Evolutionary conservation across 2,797 vertebrate genomes (phyloP).

Genomic region (Thunnus albacares): DNA sequence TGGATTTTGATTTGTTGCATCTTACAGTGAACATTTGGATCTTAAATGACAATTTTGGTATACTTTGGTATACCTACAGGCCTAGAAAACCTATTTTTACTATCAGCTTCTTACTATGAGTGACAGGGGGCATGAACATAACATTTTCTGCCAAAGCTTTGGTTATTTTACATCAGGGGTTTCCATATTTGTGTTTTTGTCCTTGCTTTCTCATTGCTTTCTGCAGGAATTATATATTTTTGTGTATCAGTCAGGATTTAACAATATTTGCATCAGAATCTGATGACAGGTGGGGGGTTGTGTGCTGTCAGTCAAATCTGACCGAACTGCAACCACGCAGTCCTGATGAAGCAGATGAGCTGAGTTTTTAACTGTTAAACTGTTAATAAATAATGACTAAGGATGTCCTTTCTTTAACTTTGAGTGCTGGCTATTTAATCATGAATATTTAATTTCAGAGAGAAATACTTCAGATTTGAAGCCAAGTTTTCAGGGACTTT

Average conservation of each 20-base stretch:
- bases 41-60: no score
- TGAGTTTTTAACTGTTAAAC: no score
- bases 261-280: neutral
- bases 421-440: slow-evolving; percentile 9
- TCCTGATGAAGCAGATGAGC: no score
- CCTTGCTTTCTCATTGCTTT: neutral
- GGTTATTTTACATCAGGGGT: neutral
- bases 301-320: no score
- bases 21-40: no score
- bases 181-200: neutral
- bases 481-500: neutral
- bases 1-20: neutral
- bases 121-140: neutral
- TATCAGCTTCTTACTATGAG: neutral
- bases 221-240: no score
- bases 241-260: neutral
- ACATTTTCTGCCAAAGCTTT: neutral
- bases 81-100: neutral
- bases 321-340: no score
- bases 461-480: slow-evolving; percentile 13
- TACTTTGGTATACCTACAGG: no score
- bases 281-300: neutral
- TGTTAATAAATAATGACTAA: no score
- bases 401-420: neutral
- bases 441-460: slow-evolving; percentile 5